A percentile compares a stretch with the other conserved stretches of the same genome.
Evolutionary conservation across 1,140 invertebrate species (phyloP).

Genomic region (Littorina saxatilis): DNA sequence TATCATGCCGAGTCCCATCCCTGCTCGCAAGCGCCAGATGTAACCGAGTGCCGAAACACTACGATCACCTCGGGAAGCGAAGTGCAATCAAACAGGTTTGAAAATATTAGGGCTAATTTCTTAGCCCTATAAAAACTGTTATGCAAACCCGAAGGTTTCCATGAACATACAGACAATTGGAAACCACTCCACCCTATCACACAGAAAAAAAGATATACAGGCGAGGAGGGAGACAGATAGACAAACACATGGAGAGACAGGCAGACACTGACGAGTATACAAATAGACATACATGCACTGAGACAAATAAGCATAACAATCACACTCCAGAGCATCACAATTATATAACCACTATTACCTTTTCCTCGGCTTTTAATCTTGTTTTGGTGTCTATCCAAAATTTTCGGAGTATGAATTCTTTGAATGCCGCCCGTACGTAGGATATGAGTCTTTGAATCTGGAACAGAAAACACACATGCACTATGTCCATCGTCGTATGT

Average conservation of each 20-base stretch:
- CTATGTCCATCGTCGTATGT: neutral
- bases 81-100: too few relatives aligned
- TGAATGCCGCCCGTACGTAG: conserved; percentile 90
- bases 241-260: neutral
- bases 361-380: conserved; percentile 86
- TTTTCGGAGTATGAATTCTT: conserved; percentile 88
- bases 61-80: too few relatives aligned
- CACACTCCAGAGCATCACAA: too few relatives aligned
- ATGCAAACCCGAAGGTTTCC: too few relatives aligned
- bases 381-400: conserved; percentile 95
- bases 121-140: too few relatives aligned
- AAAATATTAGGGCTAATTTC: too few relatives aligned
- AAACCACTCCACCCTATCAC: neutral
- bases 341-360: conserved; percentile 75
- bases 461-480: neutral
- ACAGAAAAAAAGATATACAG: neutral
- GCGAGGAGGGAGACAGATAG: neutral
- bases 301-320: neutral
- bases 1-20: too few relatives aligned
- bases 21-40: too few relatives aligned
- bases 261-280: neutral
- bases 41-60: too few relatives aligned
- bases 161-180: too few relatives aligned
- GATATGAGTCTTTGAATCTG: conserved; percentile 94
- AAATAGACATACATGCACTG: neutral